These are phyloP conservation scores for Nipponia nippon DNA, from an alignment of 2,113 vertebrate genomes.

Conservation along the genomic window DNA sequence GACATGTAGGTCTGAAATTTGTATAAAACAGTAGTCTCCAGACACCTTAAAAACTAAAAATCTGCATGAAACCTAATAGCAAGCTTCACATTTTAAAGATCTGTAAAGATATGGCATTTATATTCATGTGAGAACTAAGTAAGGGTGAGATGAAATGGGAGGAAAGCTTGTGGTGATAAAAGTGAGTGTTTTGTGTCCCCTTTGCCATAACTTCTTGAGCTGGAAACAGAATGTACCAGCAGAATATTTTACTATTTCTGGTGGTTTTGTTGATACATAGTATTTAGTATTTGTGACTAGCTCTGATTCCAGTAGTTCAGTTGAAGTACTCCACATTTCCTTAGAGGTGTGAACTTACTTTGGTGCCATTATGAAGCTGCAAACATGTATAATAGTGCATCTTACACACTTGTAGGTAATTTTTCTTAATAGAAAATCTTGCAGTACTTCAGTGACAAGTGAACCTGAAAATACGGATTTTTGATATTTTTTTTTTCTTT, in stretches of 20 bases:
- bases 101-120: rapidly evolving
- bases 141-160: neutral
- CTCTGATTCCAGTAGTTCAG: rapidly evolving
- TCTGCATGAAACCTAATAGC: neutral
- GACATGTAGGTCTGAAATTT: neutral
- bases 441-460: neutral
- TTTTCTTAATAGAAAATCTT: neutral
- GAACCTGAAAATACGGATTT: neutral
- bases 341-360: neutral
- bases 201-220: neutral
- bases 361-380: neutral
- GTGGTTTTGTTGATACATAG: neutral
- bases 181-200: neutral
- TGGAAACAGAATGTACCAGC: neutral
- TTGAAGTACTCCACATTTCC: neutral
- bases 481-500: neutral
- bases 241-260: neutral
- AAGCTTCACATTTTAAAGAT: neutral
- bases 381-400: neutral
- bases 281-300: neutral
- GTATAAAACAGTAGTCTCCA: neutral
- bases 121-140: neutral
- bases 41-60: neutral
- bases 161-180: neutral
- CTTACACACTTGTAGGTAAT: neutral